Evolutionary conservation across 2,888 invertebrate genomes (phyloP).

Genomic region (Stenchaetothrips biformis): DNA sequence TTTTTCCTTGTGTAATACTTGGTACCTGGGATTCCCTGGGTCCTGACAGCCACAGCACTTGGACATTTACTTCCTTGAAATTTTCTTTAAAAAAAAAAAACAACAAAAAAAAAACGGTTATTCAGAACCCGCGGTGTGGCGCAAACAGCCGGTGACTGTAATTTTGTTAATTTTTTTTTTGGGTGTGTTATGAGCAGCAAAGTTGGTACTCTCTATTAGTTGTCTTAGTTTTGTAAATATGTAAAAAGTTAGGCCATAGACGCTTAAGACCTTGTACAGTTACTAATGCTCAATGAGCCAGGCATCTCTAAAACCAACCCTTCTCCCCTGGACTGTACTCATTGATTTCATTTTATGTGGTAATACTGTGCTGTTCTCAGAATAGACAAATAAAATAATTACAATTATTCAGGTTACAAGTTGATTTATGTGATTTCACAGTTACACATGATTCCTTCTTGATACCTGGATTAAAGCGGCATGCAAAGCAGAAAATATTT

Average conservation of each 20-base stretch:
- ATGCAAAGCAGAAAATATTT: conserved; percentile 25
- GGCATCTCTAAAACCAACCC: too few relatives aligned
- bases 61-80: too few relatives aligned
- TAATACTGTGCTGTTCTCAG: too few relatives aligned
- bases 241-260: background rate
- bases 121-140: too few relatives aligned
- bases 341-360: too few relatives aligned
- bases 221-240: conserved; percentile 10
- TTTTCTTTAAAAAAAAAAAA: too few relatives aligned
- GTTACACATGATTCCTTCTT: background rate
- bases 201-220: too few relatives aligned
- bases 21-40: background rate
- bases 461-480: background rate
- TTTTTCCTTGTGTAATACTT: background rate
- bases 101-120: too few relatives aligned
- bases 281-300: background rate
- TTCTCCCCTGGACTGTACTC: too few relatives aligned
- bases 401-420: conserved; percentile 2
- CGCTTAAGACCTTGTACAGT: background rate
- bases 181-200: too few relatives aligned
- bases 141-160: background rate
- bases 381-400: background rate
- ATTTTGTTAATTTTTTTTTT: background rate
- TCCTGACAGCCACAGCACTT: background rate
- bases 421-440: background rate